Conservation (phyloP, 2,797 vertebrate genomes). For the Aplochiton taeniatus region DNA sequence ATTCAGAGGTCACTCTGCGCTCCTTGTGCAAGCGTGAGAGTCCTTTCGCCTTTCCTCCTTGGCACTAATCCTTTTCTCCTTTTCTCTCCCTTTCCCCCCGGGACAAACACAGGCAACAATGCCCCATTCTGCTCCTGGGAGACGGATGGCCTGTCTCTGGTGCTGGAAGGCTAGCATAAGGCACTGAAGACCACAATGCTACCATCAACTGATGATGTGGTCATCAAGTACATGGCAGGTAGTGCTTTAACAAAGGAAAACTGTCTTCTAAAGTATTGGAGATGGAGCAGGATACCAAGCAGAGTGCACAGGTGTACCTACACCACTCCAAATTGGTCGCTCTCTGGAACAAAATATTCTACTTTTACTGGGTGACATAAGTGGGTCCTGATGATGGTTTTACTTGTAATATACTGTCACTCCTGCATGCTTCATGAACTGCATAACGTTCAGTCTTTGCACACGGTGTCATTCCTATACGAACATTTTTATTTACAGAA, state of each 20-base stretch:
- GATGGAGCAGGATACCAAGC: no score
- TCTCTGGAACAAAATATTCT: no score
- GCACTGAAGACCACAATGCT: conserved; percentile 45
- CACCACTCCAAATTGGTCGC: no score
- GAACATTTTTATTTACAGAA: no score
- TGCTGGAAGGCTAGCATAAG: conserved; percentile 13
- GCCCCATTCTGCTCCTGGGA: conserved; percentile 58
- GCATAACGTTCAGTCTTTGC: no score
- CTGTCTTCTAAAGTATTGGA: no score
- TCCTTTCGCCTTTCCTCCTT: conserved; percentile 45
- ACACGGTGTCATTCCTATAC: no score
- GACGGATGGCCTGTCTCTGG: conserved; percentile 32
- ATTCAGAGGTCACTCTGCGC: conserved; percentile 56
- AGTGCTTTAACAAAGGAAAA: conserved; percentile 6
- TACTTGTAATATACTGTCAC: no score
- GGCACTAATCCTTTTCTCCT: conserved; percentile 20
- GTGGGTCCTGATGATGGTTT: no score
- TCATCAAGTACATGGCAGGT: conserved; percentile 19
- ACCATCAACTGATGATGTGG: conserved; percentile 47
- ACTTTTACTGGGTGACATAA: no score
- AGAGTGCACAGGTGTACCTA: no score
- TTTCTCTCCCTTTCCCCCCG: conserved; percentile 24
- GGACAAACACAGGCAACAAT: conserved; percentile 64
- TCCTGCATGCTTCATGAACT: no score
- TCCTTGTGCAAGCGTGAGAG: conserved; percentile 59